Conservation (phyloP, 2,797 vertebrate genomes). For the Microhierax caerulescens region DNA sequence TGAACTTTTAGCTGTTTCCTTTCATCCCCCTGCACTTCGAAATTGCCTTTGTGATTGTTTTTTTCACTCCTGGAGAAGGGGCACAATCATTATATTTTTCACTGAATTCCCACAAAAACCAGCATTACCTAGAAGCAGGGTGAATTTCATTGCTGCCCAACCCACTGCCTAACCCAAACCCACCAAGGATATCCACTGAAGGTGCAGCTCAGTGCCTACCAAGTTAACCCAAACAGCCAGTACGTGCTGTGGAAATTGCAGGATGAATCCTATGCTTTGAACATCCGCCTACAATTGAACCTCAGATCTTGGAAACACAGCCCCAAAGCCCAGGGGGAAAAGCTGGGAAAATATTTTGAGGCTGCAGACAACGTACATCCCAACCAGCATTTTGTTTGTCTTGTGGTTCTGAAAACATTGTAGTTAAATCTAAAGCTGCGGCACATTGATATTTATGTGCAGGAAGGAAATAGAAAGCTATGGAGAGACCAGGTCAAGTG, state of each 20-base stretch:
- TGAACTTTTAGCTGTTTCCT: neutral
- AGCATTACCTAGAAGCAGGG: neutral
- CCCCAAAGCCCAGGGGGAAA: neutral
- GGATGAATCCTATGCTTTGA: neutral
- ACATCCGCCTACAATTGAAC: neutral
- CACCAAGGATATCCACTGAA: accelerated
- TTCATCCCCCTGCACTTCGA: accelerated
- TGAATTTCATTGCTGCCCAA: neutral
- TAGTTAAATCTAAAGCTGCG: neutral
- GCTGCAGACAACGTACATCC: neutral
- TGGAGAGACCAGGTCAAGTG: neutral
- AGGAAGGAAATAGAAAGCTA: neutral
- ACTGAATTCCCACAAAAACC: neutral
- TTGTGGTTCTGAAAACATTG: neutral
- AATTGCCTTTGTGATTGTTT: neutral
- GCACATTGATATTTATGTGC: neutral
- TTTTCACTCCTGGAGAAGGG: neutral
- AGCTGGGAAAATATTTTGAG: neutral
- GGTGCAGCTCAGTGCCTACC: neutral
- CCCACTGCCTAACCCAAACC: neutral
- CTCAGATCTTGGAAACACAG: neutral
- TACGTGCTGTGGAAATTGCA: accelerated
- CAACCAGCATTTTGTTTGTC: neutral
- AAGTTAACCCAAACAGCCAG: neutral
- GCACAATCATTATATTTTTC: neutral